Percentiles rank a stretch among this genome's conserved stretches.
Conservation (phyloP, 2,888 invertebrate species). For the Selenia dentaria region DNA sequence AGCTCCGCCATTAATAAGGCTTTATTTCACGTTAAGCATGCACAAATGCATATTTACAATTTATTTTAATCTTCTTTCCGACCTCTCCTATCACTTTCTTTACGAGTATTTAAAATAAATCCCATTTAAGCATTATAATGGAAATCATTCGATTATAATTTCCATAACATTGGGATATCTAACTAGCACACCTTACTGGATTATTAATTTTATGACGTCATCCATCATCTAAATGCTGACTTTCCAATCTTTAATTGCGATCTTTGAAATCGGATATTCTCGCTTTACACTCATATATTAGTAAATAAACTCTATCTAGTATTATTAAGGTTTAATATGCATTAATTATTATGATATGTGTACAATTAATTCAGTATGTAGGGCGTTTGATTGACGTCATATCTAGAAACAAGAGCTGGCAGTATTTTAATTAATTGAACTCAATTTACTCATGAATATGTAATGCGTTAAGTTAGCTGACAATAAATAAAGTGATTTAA, state of each 20-base stretch:
- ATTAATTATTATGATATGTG: neutral
- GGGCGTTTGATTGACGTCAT: conserved; percentile 10
- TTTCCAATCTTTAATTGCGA: conserved; percentile 3
- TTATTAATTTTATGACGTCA: too few relatives aligned
- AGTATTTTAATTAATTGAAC: conserved; percentile 1
- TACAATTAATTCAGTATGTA: neutral
- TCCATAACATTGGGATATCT: too few relatives aligned
- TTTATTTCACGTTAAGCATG: too few relatives aligned
- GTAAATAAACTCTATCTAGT: neutral
- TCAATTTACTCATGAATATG: neutral
- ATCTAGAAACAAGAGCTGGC: neutral
- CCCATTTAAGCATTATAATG: too few relatives aligned
- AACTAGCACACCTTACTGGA: too few relatives aligned
- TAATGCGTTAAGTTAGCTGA: neutral
- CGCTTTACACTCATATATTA: neutral
- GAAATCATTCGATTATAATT: too few relatives aligned
- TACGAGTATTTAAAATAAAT: too few relatives aligned
- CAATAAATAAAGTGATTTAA: conserved; percentile 4
- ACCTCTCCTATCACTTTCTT: too few relatives aligned
- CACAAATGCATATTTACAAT: too few relatives aligned
- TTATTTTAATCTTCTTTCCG: too few relatives aligned
- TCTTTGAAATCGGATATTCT: conserved; percentile 3
- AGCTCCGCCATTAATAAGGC: too few relatives aligned
- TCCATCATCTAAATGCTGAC: conserved; percentile 1
- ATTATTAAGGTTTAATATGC: conserved; percentile 1